A percentile compares a stretch with the other conserved stretches of the same genome.
Conservation (phyloP, 2,888 invertebrate genomes). For the Aphidius colemani region DNA sequence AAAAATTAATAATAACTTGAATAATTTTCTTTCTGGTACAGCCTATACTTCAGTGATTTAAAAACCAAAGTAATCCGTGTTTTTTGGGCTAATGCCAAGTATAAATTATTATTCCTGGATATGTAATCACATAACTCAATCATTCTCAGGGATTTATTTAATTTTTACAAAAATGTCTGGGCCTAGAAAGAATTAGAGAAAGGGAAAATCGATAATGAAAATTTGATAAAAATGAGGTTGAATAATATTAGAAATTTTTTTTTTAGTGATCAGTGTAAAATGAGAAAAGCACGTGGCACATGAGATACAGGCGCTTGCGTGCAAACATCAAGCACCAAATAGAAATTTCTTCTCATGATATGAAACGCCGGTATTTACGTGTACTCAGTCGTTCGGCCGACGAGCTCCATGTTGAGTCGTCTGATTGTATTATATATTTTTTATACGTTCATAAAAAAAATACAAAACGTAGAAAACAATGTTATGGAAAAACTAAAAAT, state of each 20-base stretch:
- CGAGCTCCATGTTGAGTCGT: slow-evolving; percentile 34
- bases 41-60: slow-evolving; percentile 19
- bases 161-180: neutral
- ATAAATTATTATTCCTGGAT: slow-evolving; percentile 27
- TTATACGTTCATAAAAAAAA: neutral
- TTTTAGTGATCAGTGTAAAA: no score
- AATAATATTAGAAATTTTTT: slow-evolving; percentile 15
- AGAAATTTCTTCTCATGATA: slow-evolving; percentile 40
- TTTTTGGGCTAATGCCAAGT: slow-evolving; percentile 47
- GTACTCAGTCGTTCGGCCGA: slow-evolving; percentile 37
- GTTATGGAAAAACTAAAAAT: neutral
- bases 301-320: slow-evolving; percentile 55
- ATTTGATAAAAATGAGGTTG: neutral
- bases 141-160: slow-evolving; percentile 1
- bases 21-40: neutral
- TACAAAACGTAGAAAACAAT: no score
- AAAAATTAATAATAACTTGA: slow-evolving; percentile 1
- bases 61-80: slow-evolving; percentile 39
- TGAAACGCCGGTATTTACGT: slow-evolving; percentile 36
- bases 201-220: slow-evolving; percentile 4
- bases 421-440: slow-evolving; percentile 15
- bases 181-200: neutral
- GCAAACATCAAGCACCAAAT: slow-evolving; percentile 40
- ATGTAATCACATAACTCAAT: slow-evolving; percentile 16
- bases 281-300: slow-evolving; percentile 33